Evolutionary conservation across 2,888 invertebrate species (phyloP), one percentile per base, ranked within the genome.

Genomic region (Drosophila eohydei): DNA sequence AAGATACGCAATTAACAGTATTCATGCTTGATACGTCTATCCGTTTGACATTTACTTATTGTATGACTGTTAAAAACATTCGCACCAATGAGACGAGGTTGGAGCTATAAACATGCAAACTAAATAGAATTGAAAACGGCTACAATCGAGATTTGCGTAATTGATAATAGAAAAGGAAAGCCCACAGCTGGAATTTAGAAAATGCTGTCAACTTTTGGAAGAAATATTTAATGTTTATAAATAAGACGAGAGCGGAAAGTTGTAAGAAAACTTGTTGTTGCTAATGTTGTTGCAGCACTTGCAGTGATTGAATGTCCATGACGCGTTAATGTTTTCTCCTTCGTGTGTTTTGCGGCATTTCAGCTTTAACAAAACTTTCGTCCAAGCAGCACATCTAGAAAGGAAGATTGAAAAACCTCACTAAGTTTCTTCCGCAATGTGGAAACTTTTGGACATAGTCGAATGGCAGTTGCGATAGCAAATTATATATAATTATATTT

Each of bases 261-360:
- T 68, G 44, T 5, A 71, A 58, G 44, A 65, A 58, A 70, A 83
- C 78, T 71, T 82, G 56, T 38, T 44, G 46, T 9, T 60, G 64
- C 9, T 44, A 36, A 21, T 63, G 63, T 59, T 60, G 56, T 34
- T 67, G 64, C 65, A 60, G 75, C 78, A 77, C 69, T 82, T 83
- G 75, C 74, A 57, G 78, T 85, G 85, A 89, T 85, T 85, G 83
- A 85, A 89, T 73, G 74, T 67, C 68, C 65, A 63, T 58, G 28
- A 63, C 57, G 38, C 67, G 65, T 63, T 74, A 55, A 67, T 68
- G 61, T 57, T 69, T 46, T 61, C 50, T 44, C 48, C 46, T 56
- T 67, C 16, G 40, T 40, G 36, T 52, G 28, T 41, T 60, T n/a
- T 14, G 3, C 14, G 46, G 40, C 48, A 43, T 32, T 43, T 61